Percentiles rank a stretch among this genome's conserved stretches.
These are phyloP conservation scores for Spea hammondii DNA, from an alignment of 2,797 vertebrate genomes.

Conservation along the genomic window DNA sequence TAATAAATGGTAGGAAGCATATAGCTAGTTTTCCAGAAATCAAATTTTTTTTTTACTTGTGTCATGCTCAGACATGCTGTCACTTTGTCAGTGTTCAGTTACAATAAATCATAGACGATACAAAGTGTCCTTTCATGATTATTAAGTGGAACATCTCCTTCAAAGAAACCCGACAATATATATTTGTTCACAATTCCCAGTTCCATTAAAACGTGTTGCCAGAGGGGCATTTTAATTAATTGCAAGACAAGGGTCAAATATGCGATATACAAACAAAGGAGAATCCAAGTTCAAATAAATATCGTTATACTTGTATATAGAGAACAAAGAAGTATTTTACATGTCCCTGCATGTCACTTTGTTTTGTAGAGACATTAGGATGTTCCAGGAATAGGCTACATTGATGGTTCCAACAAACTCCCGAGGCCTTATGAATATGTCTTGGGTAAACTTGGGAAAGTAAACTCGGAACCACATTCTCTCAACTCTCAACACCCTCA, in stretches of 20 bases:
- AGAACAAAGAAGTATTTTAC: conserved; percentile 36
- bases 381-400: not conserved
- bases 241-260: conserved; percentile 32
- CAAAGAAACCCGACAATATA: conserved; percentile 15
- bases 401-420: not conserved
- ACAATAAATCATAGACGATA: conserved; percentile 27
- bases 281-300: conserved; percentile 27
- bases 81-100: conserved; percentile 12
- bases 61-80: conserved; percentile 24
- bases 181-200: conserved; percentile 22
- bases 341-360: conserved; percentile 38
- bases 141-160: conserved; percentile 20
- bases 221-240: conserved; percentile 24
- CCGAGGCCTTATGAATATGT: no score
- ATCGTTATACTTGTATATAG: conserved; percentile 6
- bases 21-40: no score
- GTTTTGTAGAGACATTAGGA: conserved; percentile 12
- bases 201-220: conserved; percentile 21
- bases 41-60: no score
- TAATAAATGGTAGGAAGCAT: no score
- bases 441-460: no score
- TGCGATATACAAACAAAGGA: conserved; percentile 8
- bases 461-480: no score
- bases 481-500: no score
- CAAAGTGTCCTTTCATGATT: conserved; percentile 14